Evolutionary conservation across 2,888 invertebrate genomes (phyloP), one percentile per base, ranked within the genome.

Genomic region (Zaprionus bogoriensis): DNA sequence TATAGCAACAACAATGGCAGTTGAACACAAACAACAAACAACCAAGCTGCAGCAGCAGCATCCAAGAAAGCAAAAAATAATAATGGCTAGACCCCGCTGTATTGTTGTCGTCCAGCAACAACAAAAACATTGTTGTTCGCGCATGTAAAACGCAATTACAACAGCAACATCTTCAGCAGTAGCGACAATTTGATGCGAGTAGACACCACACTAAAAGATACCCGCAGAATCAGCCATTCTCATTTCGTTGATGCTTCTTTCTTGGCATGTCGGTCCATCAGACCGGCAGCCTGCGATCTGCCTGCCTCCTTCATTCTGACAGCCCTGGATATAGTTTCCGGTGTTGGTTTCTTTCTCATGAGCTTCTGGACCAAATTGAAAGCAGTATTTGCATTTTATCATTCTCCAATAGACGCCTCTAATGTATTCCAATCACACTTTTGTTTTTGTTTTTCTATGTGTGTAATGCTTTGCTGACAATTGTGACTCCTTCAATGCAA

Each of bases 1-100:
- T 86, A 80, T 80, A 83, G 67, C 83, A 75, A 64, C 79, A 80
- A 80, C 86, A 85, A 82, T 82, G 63, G 62, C 71, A 65, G 63
- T 65, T 76, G 60, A 59, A 68, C 70, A 70, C 76, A 73, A 69
- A 81, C 75, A 77, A 59, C 60, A 27, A 39, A 51, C 41, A 42
- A 30, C 32, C 30, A 36, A 57, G 45, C 60, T 57, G 36, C 23
- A 42, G 36, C 39, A 57, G 42, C 61, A 61, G 36, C 52, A 50
- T 23, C 27, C 59, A 66, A 69, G 67, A 60, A 62, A 61, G 66
- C 62, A 65, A 57, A 76, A 76, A 77, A 81, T 81, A 81, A 81
- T 81, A 78, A 78, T 72, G 63, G 65, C 72, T 58, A 77, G 63
- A 73, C 58, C 63, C 47, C 69, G 51, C 50, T 74, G 63, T 68